phyloP scores from a whole-genome alignment of 2,888 invertebrate genomes.

The Steinernema carpocapsae region DNA sequence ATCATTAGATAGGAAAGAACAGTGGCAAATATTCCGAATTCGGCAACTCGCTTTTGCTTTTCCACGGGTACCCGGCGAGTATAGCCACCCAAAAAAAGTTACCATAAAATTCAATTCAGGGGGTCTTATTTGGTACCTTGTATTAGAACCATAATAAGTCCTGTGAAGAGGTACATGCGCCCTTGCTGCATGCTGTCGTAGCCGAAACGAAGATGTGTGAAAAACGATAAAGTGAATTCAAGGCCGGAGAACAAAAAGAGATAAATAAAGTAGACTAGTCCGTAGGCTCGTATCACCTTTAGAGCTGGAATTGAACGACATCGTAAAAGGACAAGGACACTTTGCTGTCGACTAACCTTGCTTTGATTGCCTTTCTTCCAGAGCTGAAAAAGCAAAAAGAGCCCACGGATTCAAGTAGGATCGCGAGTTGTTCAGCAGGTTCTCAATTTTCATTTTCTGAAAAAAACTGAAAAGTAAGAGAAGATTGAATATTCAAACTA shows the following conservation, averaged over 20 bases:
- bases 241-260: conserved; percentile 92
- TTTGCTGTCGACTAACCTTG: conserved; percentile 20
- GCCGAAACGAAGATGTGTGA: conserved; percentile 86
- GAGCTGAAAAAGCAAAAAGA: conserved; percentile 43
- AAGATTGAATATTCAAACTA: conserved; percentile 1
- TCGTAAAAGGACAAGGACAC: background rate
- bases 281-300: conserved; percentile 66
- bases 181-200: conserved; percentile 87
- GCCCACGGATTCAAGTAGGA: conserved; percentile 45
- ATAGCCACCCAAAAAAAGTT: conserved; percentile 76
- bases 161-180: conserved; percentile 93
- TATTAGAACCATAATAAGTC: conserved; percentile 86
- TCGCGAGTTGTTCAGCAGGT: conserved; percentile 34
- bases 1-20: conserved; percentile 85
- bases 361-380: conserved; percentile 37
- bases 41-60: conserved; percentile 70
- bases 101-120: background rate
- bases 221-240: conserved; percentile 94
- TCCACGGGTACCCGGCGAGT: conserved; percentile 81
- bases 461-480: background rate
- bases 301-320: conserved; percentile 48
- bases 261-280: conserved; percentile 79
- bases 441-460: conserved; percentile 33
- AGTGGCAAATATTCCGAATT: conserved; percentile 79
- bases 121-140: conserved; percentile 73